Evolutionary conservation across 2,113 vertebrate species (phyloP).

Genomic region (Amphiprion percula): DNA sequence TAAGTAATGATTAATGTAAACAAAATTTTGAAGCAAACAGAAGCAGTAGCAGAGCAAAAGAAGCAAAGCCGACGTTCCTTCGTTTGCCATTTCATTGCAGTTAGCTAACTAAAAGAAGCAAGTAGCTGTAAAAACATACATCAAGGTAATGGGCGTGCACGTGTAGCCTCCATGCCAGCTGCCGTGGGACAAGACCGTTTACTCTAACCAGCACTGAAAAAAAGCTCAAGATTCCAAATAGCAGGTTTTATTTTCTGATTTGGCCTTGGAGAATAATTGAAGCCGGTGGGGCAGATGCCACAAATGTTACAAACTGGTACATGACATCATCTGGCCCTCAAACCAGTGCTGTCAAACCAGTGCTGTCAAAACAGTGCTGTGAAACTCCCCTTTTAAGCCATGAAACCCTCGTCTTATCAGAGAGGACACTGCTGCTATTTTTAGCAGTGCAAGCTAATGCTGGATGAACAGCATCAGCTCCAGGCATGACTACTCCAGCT

Average conservation of each 20-base stretch:
- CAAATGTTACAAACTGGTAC: background rate
- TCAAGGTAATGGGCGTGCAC: too few species aligned
- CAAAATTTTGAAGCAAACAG: too few species aligned
- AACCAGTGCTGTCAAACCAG: too few species aligned
- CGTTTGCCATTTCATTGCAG: too few species aligned
- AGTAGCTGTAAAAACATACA: too few species aligned
- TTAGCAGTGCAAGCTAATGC: conserved; percentile 3
- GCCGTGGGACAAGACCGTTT: background rate
- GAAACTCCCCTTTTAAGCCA: background rate
- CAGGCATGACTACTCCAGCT: background rate
- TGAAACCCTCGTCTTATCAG: background rate
- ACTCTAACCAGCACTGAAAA: too few species aligned
- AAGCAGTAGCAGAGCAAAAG: too few species aligned
- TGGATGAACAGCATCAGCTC: background rate
- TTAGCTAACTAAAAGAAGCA: too few species aligned
- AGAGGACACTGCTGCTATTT: background rate
- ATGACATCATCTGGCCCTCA: background rate
- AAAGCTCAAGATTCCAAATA: too few species aligned
- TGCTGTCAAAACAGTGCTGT: background rate
- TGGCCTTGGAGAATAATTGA: background rate
- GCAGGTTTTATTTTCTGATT: too few species aligned
- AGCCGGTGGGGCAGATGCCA: background rate
- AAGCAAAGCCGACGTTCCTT: too few species aligned
- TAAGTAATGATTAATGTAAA: too few species aligned
- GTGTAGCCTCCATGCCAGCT: background rate